Evolutionary conservation across 2,113 vertebrate species (phyloP).

Genomic region (Cavia aperea): DNA sequence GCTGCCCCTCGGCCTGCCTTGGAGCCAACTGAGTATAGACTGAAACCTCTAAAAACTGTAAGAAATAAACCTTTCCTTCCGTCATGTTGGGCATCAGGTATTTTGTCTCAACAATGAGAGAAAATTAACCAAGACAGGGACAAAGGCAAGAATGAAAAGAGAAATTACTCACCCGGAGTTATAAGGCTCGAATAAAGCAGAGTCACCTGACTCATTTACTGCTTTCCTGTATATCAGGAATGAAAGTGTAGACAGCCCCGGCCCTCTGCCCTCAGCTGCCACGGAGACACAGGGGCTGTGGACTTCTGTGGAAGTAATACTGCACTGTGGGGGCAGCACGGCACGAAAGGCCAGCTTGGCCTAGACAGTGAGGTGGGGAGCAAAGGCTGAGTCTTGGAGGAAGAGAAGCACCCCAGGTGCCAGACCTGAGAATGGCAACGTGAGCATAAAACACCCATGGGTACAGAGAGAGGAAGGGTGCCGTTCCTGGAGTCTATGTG

Average conservation of each 20-base stretch:
- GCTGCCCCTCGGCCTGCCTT: too few relatives aligned
- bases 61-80: too few relatives aligned
- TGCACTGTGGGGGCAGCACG: too few relatives aligned
- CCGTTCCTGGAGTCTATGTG: background rate
- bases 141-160: background rate
- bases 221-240: background rate
- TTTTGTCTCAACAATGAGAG: too few relatives aligned
- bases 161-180: background rate
- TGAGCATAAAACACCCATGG: background rate
- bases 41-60: too few relatives aligned
- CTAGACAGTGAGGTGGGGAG: background rate
- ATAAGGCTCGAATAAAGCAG: background rate
- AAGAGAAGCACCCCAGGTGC: rapidly evolving
- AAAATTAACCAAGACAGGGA: background rate
- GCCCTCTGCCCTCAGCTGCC: background rate
- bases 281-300: background rate
- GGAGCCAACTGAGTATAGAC: too few relatives aligned
- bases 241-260: background rate
- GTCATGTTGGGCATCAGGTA: too few relatives aligned
- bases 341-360: too few relatives aligned
- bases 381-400: background rate
- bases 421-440: background rate
- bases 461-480: background rate
- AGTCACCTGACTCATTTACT: background rate
- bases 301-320: background rate